Base-by-base conservation (phyloP, 2,797 vertebrate genomes). In the Myotis daubentonii region DNA sequence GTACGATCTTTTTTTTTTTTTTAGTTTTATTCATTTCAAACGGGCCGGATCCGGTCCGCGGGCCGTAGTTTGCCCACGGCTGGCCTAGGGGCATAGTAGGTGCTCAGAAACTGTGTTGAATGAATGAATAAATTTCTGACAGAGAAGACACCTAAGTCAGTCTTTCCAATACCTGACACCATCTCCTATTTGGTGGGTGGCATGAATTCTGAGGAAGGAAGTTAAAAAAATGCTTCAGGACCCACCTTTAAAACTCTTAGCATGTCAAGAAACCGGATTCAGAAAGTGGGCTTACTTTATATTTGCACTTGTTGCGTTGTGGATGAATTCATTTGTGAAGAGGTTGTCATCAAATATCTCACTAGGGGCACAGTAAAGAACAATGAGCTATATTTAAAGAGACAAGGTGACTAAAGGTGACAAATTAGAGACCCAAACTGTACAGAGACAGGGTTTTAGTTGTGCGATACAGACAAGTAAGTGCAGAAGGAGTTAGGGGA, bases 221-320 rank as follows among this genome's bases (percentile, higher is more conserved):
- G 74, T 96, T 81, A n/a, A 57, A 47, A 57, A 57, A 80, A 81
- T 60, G 66, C 22, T 92, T 38, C 33, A 87, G 66, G 38, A 53
- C 28, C 20, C 28, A 94, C 25, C 38, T 94, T 75, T 25, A 38
- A 93, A 95, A 94, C 57, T 36, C 74, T 25, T 47, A 79, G 30
- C 11, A 38, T 68, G 62, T 22, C 71, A 91, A 85, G 84, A 91
- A 87, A 89, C 25, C 30, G 47, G 49, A 23, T 44, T 82, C 80
- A 83, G 79, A 93, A 89, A 82, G 36, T 38, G 65, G 60, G 4
- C 25, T 78, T 16, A 28, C 17, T 66, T 70, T 87, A 38, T 47
- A 66, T 87, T 79, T 51, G 51, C 13, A 86, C 65, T 82, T 36
- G 25, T 13, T 53, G 33, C 89, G 74, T 15, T 68, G 49, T 44